Evolutionary conservation across 2,113 vertebrate genomes (phyloP), one percentile per base, ranked within the genome.

Genomic region (Scomber colias): DNA sequence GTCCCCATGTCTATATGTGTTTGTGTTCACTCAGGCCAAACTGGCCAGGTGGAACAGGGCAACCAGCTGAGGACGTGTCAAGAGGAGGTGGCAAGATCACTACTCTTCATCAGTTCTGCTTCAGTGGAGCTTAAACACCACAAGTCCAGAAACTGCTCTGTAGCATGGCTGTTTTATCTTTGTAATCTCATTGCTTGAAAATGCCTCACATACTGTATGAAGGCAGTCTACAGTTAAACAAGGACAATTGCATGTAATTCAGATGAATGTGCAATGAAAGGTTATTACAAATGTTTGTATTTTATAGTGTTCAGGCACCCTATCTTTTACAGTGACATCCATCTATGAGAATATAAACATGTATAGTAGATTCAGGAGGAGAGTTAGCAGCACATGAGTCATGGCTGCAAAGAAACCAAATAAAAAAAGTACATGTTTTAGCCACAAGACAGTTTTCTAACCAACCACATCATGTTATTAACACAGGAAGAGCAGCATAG

Each of bases 81-180:
- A 76, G 75, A 72, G 30, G 76, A 80, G 60, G 72, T 60, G 57
- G 53, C 17, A 31, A 71, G 75, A 87, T 81, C 67, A 17, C 75
- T 76, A 71, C 45, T 90, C 85, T 81, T 91, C 85, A 91, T 90
- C 65, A 84, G 83, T 88, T 89, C 81, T 56, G 90, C 89, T 89
- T 87, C 80, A 80, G 60, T 62, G 78, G 50, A 80, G 59, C 82
- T 81, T 24, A 82, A 90, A 81, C 81, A 68, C 48, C 45, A 73
- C 48, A 81, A 49, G 62, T 67, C 67, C 45, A 19, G 60, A 75
- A 51, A 71, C 56, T 2, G 45, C 54, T 71, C 61, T 62, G 48
- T 60, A 61, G 65, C 31, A 11, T 31, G 5, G 10, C 49, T 74
- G 69, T 75, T 61, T 24, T 59, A 51, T 79, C 57, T 71, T 48